A percentile compares a stretch with the other conserved stretches of the same genome.
phyloP scores from a whole-genome alignment of 2,797 vertebrate species.

The Hydrocynus forskahlii region DNA sequence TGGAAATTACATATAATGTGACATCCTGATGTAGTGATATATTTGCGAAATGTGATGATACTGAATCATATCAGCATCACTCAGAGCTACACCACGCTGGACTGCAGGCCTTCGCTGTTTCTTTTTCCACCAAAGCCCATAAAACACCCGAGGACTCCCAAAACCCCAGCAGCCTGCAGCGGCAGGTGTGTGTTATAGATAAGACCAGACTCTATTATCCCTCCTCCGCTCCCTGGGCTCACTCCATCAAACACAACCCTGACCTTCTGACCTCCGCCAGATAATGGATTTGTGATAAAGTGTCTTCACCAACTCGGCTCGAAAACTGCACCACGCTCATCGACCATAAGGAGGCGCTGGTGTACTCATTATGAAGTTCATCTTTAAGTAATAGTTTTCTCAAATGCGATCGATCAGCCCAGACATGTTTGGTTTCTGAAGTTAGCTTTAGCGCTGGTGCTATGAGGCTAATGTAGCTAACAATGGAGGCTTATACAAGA shows the following conservation, averaged over 20 bases:
- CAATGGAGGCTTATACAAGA: too few species aligned
- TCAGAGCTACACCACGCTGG: background rate
- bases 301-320: background rate
- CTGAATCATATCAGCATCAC: background rate
- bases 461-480: too few species aligned
- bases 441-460: too few species aligned
- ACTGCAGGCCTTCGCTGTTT: background rate
- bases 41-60: background rate
- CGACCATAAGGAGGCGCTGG: too few species aligned
- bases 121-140: background rate
- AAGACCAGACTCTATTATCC: slow-evolving; percentile 3
- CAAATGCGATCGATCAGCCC: too few species aligned
- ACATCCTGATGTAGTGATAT: background rate
- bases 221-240: background rate
- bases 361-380: too few species aligned
- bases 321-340: background rate
- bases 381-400: too few species aligned
- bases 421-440: too few species aligned
- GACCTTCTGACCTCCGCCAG: background rate
- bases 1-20: too few species aligned
- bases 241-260: background rate
- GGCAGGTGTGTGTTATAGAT: slow-evolving; percentile 7
- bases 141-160: background rate
- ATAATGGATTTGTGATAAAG: background rate
- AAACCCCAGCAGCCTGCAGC: background rate